These are phyloP conservation scores for Heterochromis multidens DNA, from an alignment of 2,113 vertebrate species.

Conservation along the genomic window DNA sequence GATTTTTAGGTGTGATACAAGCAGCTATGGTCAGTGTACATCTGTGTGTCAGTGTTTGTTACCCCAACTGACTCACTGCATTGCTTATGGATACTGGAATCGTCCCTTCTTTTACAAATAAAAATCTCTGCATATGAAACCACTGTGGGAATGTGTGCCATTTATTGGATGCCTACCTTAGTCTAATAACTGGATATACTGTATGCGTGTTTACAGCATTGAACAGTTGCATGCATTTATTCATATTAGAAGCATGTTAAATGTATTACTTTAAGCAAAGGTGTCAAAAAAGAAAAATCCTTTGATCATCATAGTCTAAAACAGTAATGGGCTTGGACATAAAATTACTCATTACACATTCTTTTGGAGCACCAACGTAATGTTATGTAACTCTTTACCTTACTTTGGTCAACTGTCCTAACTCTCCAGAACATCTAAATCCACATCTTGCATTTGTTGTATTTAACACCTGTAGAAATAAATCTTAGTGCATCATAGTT, in stretches of 20 bases:
- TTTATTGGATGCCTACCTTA: neutral
- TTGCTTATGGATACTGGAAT: neutral
- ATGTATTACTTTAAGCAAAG: neutral
- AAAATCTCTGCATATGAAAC: neutral
- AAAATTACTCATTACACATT: neutral
- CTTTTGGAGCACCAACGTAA: neutral
- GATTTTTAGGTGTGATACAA: conserved; percentile 55
- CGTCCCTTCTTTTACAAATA: neutral
- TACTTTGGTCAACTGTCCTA: neutral
- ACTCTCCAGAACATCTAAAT: too few species aligned
- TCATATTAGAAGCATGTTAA: neutral
- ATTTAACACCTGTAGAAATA: neutral
- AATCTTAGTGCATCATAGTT: neutral
- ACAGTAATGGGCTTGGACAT: neutral
- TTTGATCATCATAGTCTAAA: neutral
- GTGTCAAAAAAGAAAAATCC: neutral
- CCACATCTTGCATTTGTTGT: neutral
- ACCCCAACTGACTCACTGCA: neutral
- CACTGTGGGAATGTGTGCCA: neutral
- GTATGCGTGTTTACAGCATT: neutral
- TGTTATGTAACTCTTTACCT: too few species aligned
- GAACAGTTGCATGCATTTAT: neutral
- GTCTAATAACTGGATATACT: neutral
- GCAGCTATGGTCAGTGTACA: conserved; percentile 18
- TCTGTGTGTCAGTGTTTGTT: neutral